These are phyloP conservation scores for Acronicta alni DNA, from an alignment of 2,888 invertebrate genomes.

Conservation along the genomic window DNA sequence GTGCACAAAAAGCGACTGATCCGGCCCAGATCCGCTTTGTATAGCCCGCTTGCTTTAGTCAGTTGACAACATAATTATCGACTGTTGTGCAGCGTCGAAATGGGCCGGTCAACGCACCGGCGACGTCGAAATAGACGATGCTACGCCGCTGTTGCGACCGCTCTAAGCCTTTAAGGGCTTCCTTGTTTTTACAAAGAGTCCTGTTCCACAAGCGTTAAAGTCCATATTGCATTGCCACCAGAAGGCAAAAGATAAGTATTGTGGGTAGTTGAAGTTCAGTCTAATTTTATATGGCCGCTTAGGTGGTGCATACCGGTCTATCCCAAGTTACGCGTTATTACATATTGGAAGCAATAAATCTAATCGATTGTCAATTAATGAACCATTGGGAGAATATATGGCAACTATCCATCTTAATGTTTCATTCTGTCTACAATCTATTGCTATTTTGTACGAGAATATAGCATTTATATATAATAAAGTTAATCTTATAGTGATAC, in stretches of 20 bases:
- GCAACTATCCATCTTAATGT: constrained; percentile 47
- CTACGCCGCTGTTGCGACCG: constrained; percentile 42
- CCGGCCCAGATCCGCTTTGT: constrained; percentile 84
- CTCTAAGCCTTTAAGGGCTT: constrained; percentile 63
- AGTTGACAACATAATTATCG: constrained; percentile 86
- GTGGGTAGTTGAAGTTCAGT: constrained; percentile 39
- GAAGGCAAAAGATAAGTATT: constrained; percentile 36
- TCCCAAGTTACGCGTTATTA: constrained; percentile 27
- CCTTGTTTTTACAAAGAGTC: constrained; percentile 42
- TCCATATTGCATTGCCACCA: constrained; percentile 28
- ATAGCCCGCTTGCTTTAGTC: constrained; percentile 80
- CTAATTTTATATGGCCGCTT: constrained; percentile 47
- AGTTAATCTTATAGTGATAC: constrained; percentile 28
- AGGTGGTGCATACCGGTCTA: constrained; percentile 29
- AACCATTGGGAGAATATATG: constrained; percentile 51
- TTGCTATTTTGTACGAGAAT: constrained; percentile 26
- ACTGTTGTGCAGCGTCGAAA: constrained; percentile 72
- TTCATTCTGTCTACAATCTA: constrained; percentile 41
- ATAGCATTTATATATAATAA: constrained; percentile 25
- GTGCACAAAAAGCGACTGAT: constrained; percentile 86
- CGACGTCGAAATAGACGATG: constrained; percentile 69
- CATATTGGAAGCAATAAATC: constrained; percentile 46
- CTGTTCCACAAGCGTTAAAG: constrained; percentile 36
- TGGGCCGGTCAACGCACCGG: constrained; percentile 75
- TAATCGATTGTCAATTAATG: constrained; percentile 49